phyloP scores from a whole-genome alignment of 2,888 invertebrate species.

The Isoperla grammatica region DNA sequence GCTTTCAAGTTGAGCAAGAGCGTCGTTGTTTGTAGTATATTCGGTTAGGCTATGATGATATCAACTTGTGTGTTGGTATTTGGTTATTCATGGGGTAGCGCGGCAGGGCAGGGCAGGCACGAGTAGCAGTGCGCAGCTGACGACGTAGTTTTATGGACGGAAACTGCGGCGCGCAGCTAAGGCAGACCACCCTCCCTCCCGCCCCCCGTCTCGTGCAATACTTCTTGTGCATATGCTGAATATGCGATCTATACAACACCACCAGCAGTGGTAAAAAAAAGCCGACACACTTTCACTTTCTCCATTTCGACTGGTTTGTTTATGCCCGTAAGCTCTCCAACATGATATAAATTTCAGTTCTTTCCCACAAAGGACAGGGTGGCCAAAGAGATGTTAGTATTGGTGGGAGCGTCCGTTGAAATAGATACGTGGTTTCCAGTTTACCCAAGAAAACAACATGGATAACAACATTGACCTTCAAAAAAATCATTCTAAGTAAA shows the following conservation, averaged over 20 bases:
- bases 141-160: conserved; percentile 14
- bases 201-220: neutral
- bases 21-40: conserved; percentile 14
- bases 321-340: conserved; percentile 12
- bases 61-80: conserved; percentile 12
- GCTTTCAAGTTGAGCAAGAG: conserved; percentile 9
- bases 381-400: too few species aligned
- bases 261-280: conserved; percentile 4
- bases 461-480: too few species aligned
- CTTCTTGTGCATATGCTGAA: conserved; percentile 16
- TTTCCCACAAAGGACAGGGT: neutral
- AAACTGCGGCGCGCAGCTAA: neutral
- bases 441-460: too few species aligned
- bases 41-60: conserved; percentile 12
- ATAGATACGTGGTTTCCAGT: too few species aligned
- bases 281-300: conserved; percentile 14
- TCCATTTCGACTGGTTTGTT: conserved; percentile 16
- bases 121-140: neutral
- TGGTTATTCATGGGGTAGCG: conserved; percentile 12
- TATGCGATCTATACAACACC: conserved; percentile 5
- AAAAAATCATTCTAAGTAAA: too few species aligned
- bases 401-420: too few species aligned
- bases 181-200: neutral
- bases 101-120: neutral
- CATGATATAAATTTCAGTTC: conserved; percentile 13